These are phyloP conservation scores for Morbakka virulenta DNA, from an alignment of 30 jellyfish, hydroid and myxozoan species.

Conservation along the genomic window DNA sequence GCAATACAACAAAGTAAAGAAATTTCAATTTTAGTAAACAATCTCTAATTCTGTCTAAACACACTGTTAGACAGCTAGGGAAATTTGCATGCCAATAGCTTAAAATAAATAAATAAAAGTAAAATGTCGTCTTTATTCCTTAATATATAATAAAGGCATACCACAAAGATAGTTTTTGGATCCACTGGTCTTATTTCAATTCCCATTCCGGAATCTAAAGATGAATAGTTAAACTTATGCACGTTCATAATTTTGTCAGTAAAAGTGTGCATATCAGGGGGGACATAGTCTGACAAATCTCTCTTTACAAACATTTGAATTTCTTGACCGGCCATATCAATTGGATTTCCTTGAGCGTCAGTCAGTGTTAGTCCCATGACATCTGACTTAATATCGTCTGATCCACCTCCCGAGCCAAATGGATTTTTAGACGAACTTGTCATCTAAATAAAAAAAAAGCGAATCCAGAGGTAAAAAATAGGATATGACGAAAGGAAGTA, in stretches of 20 bases:
- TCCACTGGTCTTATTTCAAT: constrained; percentile 84
- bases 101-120: too few relatives aligned
- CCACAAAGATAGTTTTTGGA: constrained; percentile 32
- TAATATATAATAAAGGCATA: too few relatives aligned
- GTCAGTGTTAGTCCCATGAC: constrained; percentile 83
- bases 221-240: constrained; percentile 76
- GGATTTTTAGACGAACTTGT: constrained; percentile 49
- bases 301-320: constrained; percentile 80
- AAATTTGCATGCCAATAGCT: too few relatives aligned
- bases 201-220: constrained; percentile 51
- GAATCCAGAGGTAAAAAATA: neutral
- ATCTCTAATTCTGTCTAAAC: too few relatives aligned
- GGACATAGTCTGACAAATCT: constrained; percentile 44
- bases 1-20: too few relatives aligned
- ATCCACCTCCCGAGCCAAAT: constrained; percentile 54
- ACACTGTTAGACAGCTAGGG: neutral
- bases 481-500: too few relatives aligned
- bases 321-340: constrained; percentile 85
- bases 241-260: constrained; percentile 54
- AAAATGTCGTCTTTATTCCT: too few relatives aligned
- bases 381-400: constrained; percentile 72
- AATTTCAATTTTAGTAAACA: neutral
- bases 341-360: constrained; percentile 72
- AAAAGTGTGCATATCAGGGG: constrained; percentile 49
- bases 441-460: neutral